Evolutionary conservation across 1,140 invertebrate genomes (phyloP), one percentile per base, ranked within the genome.

Genomic region (Halictus rubicundus): DNA sequence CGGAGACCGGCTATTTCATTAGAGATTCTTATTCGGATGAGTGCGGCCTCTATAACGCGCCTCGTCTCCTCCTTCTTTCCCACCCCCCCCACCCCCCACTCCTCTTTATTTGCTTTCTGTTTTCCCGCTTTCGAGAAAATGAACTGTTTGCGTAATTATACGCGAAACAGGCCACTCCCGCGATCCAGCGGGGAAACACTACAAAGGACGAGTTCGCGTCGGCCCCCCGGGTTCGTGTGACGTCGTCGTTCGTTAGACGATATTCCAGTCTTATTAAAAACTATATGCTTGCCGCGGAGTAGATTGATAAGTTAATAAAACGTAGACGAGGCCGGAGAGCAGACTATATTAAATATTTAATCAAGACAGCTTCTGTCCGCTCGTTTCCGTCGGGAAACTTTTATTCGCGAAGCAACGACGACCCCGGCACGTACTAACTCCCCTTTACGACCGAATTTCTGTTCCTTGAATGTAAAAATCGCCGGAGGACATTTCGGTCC

Each of bases 71-170:
- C 32, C 32, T 4, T 32, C 32, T 32, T 32, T 32, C 5, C 5
- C 2, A n/a, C n/a, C n/a, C n/a, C n/a, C n/a, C n/a, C n/a, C n/a
- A n/a, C n/a, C n/a, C n/a, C n/a, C n/a, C n/a, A 0, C 19, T 9
- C 21, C 8, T 57, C 8, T 21, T n/a, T 57, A 9, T n/a, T 57
- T n/a, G 21, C 19, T 2, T 54, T 16, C 52, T 4, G 19, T 21
- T 54, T 54, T n/a, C 21, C 49, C 54, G 54, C 21, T 57, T n/a
- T 57, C n/a, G n/a, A 7, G n/a, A 8, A 57, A n/a, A 57, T 57
- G 21, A 57, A 57, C 54, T n/a, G 54, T 57, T 57, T n/a, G 21
- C 54, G 54, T 57, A 57, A 57, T 57, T n/a, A 57, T 57, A n/a
- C 54, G 54, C 9, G 0, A n/a, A 57, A 9, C n/a, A 46, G 14